Evolutionary conservation across 2,113 vertebrate genomes (phyloP).

Genomic region (Dasyornis broadbenti): DNA sequence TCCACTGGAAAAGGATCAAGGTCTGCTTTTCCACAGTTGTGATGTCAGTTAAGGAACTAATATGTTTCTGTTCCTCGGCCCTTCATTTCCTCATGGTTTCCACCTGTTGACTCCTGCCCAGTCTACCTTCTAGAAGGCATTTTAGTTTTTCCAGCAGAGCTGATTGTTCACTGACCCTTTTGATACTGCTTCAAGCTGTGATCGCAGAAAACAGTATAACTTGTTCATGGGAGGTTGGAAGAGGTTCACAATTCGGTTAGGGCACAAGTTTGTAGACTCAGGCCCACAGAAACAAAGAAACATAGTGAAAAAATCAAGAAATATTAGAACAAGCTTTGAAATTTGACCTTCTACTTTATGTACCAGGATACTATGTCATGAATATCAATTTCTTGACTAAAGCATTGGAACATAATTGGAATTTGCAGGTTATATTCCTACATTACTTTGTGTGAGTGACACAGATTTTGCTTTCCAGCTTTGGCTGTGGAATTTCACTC

Average conservation of each 20-base stretch:
- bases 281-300: neutral
- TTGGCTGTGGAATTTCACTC: neutral
- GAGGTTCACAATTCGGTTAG: neutral
- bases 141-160: neutral
- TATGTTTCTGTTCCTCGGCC: neutral
- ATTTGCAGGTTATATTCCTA: neutral
- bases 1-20: neutral
- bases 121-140: neutral
- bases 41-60: neutral
- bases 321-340: neutral
- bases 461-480: neutral
- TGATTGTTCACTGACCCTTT: neutral
- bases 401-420: neutral
- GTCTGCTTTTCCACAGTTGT: neutral
- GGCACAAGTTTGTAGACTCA: neutral
- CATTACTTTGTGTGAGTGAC: neutral
- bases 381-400: neutral
- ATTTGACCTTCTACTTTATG: neutral
- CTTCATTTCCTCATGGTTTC: neutral
- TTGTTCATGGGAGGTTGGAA: neutral
- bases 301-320: neutral
- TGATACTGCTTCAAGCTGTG: neutral
- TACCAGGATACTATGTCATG: neutral
- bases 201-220: neutral
- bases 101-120: neutral